Percentiles rank a stretch among this genome's conserved stretches.
These are phyloP conservation scores for Seira sanloemensis DNA, from an alignment of 2,888 invertebrate genomes.

Conservation along the genomic window DNA sequence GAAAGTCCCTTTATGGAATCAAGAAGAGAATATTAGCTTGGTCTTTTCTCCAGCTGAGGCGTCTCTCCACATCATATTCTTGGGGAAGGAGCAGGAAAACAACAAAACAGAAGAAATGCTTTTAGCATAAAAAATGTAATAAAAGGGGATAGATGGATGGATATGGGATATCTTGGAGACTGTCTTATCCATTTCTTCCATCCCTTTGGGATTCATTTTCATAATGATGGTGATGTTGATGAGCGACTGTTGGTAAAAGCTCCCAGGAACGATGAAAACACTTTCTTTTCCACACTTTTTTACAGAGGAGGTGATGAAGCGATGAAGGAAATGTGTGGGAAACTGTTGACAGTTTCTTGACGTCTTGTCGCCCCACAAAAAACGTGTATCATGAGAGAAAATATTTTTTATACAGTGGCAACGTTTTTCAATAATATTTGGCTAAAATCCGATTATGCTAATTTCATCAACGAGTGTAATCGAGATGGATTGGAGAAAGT, in stretches of 20 bases:
- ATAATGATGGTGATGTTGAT: conserved; percentile 38
- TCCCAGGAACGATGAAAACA: background rate
- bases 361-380: conserved; percentile 11
- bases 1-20: conserved; percentile 25
- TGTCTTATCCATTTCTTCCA: conserved; percentile 39
- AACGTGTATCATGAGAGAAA: too few relatives aligned
- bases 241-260: conserved; percentile 2
- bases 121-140: conserved; percentile 64
- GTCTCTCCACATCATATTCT: background rate
- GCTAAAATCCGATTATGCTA: conserved; percentile 12
- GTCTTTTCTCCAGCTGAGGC: conserved; percentile 11
- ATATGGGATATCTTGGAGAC: conserved; percentile 24
- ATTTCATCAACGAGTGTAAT: conserved; percentile 8
- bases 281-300: background rate
- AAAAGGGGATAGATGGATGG: conserved; percentile 41
- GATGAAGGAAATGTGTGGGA: background rate
- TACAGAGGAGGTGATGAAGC: background rate
- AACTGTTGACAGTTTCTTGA: conserved; percentile 12
- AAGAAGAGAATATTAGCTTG: conserved; percentile 15
- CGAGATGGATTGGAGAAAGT: too few relatives aligned
- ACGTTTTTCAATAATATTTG: conserved; percentile 4
- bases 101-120: conserved; percentile 42
- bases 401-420: too few relatives aligned
- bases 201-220: conserved; percentile 38
- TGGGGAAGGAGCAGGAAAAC: background rate